Evolutionary conservation across 2,888 invertebrate species (phyloP), one percentile per base, ranked within the genome.

Genomic region (Rhynchonema sp.): DNA sequence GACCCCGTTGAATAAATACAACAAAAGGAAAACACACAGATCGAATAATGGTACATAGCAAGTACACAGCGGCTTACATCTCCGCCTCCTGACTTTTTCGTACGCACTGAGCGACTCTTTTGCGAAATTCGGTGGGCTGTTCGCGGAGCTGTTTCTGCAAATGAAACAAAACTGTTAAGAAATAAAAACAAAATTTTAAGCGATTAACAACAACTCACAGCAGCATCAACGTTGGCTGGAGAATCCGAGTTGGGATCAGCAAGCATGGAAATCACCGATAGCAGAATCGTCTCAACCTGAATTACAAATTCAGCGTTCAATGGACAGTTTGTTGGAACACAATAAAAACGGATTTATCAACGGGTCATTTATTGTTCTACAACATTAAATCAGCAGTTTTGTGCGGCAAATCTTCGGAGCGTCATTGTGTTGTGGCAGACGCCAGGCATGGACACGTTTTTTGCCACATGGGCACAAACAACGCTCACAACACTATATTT

Each of bases 231-330:
- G 80, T 96, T 96, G 72, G 96, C 96, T 66, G 94, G 94, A 76
- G 91, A 92, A 79, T 96, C 94, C 76, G 92, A 94, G 76, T 96
- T 96, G 64, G 96, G 96, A 80, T 96, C 94, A 66, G 94, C 91
- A 75, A 96, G 81, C 94, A 96, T 92, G 74, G 94, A 94, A 79
- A 96, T 96, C 74, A 96, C 96, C 76, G 91, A 92, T 20, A 70
- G 63, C 1, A 96, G 82, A 76, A 96, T 96, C 66, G 94, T 94
- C 59, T 70, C 70, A 23, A 68, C n/a, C n/a, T n/a, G n/a, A n/a
- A 56, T 55, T 9, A 23, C 3, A 29, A 58, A n/a, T n/a, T n/a
- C n/a, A n/a, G n/a, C n/a, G n/a, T n/a, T n/a, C n/a, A n/a, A n/a
- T n/a, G n/a, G n/a, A n/a, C n/a, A n/a, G n/a, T n/a, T n/a, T n/a